Percentiles rank a stretch among this genome's conserved stretches.
phyloP scores from a whole-genome alignment of 2,888 invertebrate species.

The Celastrina argiolus region DNA sequence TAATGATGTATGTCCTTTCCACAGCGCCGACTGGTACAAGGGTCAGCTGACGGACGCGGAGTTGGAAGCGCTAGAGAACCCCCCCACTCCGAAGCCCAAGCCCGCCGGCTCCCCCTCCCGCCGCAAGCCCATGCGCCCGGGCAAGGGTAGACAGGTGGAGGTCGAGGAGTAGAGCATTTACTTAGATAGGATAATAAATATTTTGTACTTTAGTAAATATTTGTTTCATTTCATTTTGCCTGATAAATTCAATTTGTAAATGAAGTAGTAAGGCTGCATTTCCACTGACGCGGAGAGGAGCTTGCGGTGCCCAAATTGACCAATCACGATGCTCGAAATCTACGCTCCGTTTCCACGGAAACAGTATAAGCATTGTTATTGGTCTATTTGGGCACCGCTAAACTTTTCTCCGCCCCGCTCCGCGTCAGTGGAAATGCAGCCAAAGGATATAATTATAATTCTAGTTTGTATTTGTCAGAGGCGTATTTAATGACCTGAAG shows the following conservation, averaged over 20 bases:
- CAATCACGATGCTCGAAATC: too few relatives aligned
- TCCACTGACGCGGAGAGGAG: too few relatives aligned
- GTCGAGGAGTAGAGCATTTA: slow-evolving; percentile 46
- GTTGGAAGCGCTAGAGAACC: slow-evolving; percentile 87
- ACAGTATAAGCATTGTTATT: too few relatives aligned
- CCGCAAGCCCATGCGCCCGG: slow-evolving; percentile 67
- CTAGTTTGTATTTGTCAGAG: background rate
- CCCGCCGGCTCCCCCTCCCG: slow-evolving; percentile 65
- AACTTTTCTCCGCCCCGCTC: too few relatives aligned
- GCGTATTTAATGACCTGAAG: too few relatives aligned
- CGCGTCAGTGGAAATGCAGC: too few relatives aligned
- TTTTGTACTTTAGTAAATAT: slow-evolving; percentile 4
- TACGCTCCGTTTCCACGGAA: too few relatives aligned
- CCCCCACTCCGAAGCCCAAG: slow-evolving; percentile 82
- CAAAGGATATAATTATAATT: background rate
- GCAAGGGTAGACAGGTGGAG: slow-evolving; percentile 50
- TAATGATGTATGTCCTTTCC: too few relatives aligned
- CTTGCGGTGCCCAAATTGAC: too few relatives aligned
- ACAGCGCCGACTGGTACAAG: slow-evolving; percentile 95
- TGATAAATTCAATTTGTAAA: too few relatives aligned
- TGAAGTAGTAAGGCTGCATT: too few relatives aligned
- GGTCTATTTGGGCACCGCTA: too few relatives aligned
- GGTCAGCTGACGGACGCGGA: slow-evolving; percentile 88
- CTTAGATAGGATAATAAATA: slow-evolving; percentile 40
- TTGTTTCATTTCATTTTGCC: background rate